Conservation (phyloP, 2,888 invertebrate genomes). For the Hirtodrosophila histrioides region DNA sequence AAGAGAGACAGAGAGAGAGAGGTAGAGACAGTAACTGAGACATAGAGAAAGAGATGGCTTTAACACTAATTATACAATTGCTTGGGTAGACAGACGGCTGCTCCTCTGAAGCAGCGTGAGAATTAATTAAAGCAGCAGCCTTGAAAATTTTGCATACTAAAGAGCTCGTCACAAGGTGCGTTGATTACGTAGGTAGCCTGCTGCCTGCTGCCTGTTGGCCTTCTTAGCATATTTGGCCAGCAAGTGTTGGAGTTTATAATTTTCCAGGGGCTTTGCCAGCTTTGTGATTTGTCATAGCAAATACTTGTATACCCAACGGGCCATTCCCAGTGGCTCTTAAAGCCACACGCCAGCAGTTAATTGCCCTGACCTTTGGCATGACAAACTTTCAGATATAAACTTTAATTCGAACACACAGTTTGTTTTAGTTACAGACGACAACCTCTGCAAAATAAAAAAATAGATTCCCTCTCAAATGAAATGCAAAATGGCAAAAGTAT, state of each 20-base stretch:
- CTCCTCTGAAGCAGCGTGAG: constrained; percentile 21
- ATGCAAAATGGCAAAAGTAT: constrained; percentile 24
- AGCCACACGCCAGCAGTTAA: constrained; percentile 33
- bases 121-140: constrained; percentile 71
- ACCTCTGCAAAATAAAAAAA: constrained; percentile 1
- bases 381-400: constrained; percentile 29
- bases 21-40: too few species aligned
- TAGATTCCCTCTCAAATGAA: neutral
- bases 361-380: constrained; percentile 65
- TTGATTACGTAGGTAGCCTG: constrained; percentile 51
- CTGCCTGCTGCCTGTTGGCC: constrained; percentile 38
- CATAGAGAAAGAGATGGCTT: constrained; percentile 1
- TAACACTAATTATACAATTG: constrained; percentile 62
- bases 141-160: constrained; percentile 73
- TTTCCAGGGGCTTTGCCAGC: constrained; percentile 14
- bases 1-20: neutral
- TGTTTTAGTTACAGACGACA: constrained; percentile 1
- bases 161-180: constrained; percentile 62
- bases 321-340: neutral
- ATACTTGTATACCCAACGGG: constrained; percentile 14
- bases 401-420: constrained; percentile 17
- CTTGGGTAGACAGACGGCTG: constrained; percentile 20
- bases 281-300: constrained; percentile 56
- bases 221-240: constrained; percentile 45
- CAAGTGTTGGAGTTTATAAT: constrained; percentile 28